Percentiles rank a stretch among this genome's conserved stretches.
Evolutionary conservation across 2,888 invertebrate genomes (phyloP).

Genomic region (Timandra comae): DNA sequence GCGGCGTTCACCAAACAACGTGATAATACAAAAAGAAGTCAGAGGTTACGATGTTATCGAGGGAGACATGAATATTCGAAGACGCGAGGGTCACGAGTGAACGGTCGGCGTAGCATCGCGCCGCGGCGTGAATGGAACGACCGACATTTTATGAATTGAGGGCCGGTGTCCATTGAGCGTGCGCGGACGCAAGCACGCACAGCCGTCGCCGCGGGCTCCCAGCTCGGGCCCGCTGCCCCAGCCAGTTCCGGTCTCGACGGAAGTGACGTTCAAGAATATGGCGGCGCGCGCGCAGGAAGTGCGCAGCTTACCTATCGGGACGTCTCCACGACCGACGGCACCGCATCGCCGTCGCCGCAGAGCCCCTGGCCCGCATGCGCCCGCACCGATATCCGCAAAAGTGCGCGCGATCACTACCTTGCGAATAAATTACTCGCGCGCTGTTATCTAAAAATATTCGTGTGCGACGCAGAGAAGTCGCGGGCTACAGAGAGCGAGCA

Average conservation of each 20-base stretch:
- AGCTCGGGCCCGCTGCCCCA: conserved; percentile 45
- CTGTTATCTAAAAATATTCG: conserved; percentile 76
- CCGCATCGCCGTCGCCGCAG: conserved; percentile 41
- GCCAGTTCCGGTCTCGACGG: conserved; percentile 63
- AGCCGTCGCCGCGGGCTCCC: conserved; percentile 43
- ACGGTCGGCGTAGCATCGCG: conserved; percentile 65
- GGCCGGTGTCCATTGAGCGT: conserved; percentile 68
- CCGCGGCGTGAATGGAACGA: conserved; percentile 71
- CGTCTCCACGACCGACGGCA: conserved; percentile 55
- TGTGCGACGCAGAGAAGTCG: conserved; percentile 56
- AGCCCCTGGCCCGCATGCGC: conserved; percentile 56
- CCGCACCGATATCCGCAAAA: conserved; percentile 62
- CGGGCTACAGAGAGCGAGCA: conserved; percentile 48
- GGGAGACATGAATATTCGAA: conserved; percentile 75
- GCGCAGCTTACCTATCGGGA: conserved; percentile 76
- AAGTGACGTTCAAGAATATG: conserved; percentile 73
- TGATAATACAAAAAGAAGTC: conserved; percentile 73
- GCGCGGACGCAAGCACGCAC: conserved; percentile 36
- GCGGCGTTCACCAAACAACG: conserved; percentile 65
- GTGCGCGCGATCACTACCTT: conserved; percentile 71
- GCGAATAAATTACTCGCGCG: conserved; percentile 72
- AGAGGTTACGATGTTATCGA: conserved; percentile 74
- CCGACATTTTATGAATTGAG: conserved; percentile 76
- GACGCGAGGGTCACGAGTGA: conserved; percentile 76
- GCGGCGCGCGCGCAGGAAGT: conserved; percentile 75